Evolutionary conservation across 2,113 vertebrate species (phyloP).

Genomic region (Phalacrocorax brasilianus): DNA sequence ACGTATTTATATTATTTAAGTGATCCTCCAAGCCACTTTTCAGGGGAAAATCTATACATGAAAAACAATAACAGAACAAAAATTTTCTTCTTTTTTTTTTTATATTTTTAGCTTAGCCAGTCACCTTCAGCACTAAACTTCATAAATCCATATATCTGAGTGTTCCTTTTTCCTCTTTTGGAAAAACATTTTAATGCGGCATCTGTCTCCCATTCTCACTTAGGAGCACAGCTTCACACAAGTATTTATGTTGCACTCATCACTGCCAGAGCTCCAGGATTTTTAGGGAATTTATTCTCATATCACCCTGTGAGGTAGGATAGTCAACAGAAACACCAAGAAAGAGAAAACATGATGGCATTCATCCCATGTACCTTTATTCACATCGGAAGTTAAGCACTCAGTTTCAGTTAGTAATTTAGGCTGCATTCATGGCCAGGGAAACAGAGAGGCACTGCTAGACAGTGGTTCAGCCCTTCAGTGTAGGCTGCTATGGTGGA

Average conservation of each 20-base stretch:
- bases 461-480: neutral
- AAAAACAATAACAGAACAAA: neutral
- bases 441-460: neutral
- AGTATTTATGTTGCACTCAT: neutral
- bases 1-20: neutral
- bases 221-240: neutral
- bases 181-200: neutral
- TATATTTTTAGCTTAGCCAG: neutral
- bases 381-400: neutral
- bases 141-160: neutral
- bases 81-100: neutral
- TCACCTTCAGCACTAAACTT: neutral
- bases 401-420: neutral
- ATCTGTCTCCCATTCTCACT: neutral
- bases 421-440: neutral
- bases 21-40: neutral
- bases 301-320: neutral
- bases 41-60: neutral
- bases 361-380: neutral
- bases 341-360: neutral
- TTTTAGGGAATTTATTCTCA: neutral
- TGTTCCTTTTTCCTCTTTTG: neutral
- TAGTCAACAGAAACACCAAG: neutral
- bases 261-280: neutral
- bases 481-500: accelerated